phyloP scores from a whole-genome alignment of 1,140 invertebrate genomes.

The Anoplophora glabripennis region DNA sequence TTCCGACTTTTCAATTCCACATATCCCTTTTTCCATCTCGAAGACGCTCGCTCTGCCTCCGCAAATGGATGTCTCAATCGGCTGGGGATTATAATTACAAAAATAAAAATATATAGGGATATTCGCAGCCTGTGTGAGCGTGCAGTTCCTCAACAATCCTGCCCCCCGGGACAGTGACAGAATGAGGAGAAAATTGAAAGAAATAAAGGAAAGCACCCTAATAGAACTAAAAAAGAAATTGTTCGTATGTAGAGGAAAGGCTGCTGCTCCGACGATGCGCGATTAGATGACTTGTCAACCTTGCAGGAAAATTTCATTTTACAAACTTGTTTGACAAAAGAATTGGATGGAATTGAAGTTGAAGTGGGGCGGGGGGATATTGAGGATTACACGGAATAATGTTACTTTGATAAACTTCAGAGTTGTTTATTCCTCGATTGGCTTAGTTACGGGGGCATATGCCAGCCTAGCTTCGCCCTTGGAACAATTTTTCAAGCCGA shows the following conservation, averaged over 20 bases:
- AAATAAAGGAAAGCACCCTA: conserved; percentile 43
- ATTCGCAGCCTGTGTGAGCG: background rate
- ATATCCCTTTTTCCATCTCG: too few species aligned
- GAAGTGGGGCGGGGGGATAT: conserved; percentile 36
- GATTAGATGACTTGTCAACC: conserved; percentile 48
- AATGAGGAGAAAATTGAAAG: conserved; percentile 47
- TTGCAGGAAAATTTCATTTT: conserved; percentile 48
- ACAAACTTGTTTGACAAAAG: conserved; percentile 45
- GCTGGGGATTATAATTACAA: conserved; percentile 7
- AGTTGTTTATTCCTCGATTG: too few species aligned
- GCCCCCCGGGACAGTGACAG: conserved; percentile 37
- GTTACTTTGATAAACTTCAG: too few species aligned
- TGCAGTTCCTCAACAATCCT: conserved; percentile 14
- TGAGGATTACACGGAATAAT: conserved; percentile 33
- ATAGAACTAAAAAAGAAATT: conserved; percentile 44
- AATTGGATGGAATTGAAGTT: conserved; percentile 47
- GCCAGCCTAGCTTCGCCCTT: too few species aligned
- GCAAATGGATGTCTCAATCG: conserved; percentile 4
- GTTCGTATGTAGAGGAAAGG: conserved; percentile 38
- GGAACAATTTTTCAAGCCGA: too few species aligned
- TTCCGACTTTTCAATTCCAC: too few species aligned
- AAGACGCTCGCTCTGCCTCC: background rate
- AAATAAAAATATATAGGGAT: conserved; percentile 3
- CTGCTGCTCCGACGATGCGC: conserved; percentile 21
- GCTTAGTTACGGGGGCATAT: too few species aligned